Evolutionary conservation across 2,797 vertebrate species (phyloP).

Genomic region (Apogon talboti): DNA sequence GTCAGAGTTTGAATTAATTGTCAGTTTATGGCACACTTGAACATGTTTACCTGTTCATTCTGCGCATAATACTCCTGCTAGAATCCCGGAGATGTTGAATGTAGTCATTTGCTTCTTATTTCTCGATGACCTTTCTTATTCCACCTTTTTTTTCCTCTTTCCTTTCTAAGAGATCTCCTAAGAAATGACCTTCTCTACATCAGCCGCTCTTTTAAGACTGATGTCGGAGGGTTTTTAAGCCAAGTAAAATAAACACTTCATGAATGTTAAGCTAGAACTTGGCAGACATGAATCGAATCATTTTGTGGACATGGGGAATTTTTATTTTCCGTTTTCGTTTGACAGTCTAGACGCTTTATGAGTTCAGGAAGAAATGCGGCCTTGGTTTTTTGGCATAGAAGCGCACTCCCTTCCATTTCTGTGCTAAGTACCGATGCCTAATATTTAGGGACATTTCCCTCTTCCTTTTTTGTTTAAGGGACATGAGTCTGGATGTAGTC

Average conservation of each 20-base stretch:
- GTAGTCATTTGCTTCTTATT: conserved; percentile 40
- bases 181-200: conserved; percentile 72
- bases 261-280: conserved; percentile 78
- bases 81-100: not conserved
- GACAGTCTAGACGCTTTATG: conserved; percentile 82
- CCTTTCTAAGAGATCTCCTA: conserved; percentile 63
- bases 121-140: conserved; percentile 55
- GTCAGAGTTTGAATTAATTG: conserved; percentile 52
- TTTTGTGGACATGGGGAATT: conserved; percentile 72
- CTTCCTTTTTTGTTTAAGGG: not conserved
- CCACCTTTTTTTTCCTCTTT: conserved; percentile 42
- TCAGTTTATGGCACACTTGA: conserved; percentile 39
- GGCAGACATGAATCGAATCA: conserved; percentile 72
- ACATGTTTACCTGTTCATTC: conserved; percentile 35
- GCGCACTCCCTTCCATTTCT: conserved; percentile 34
- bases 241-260: conserved; percentile 85
- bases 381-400: conserved; percentile 50
- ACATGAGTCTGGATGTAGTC: conserved; percentile 19
- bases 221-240: conserved; percentile 73
- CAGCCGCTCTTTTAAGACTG: conserved; percentile 71
- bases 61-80: not conserved
- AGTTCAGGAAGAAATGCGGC: conserved; percentile 68
- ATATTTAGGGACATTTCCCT: conserved; percentile 9
- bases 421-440: conserved; percentile 21
- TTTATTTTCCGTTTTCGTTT: conserved; percentile 80